Base-by-base conservation (phyloP, 2,113 vertebrate genomes). In the human region DNA sequence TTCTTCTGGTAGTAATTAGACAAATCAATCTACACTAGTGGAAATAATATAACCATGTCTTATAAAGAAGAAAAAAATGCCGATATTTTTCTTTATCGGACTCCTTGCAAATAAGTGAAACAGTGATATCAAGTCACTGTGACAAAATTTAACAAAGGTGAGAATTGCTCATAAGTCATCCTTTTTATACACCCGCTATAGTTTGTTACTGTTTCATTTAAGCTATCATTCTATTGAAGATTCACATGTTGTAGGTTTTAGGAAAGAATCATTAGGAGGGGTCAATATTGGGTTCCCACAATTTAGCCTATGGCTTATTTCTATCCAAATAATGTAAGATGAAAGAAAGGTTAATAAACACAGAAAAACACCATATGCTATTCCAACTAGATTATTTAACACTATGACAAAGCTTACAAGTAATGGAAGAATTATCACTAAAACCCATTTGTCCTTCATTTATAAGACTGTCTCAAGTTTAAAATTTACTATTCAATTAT, bases 1-100 rank as follows among this genome's bases (percentile, higher is more conserved):
- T 93, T 84, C 50, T 97, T 94, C 75, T 87, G 48, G 43, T 48
- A 95, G 73, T 83, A 96, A 97, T 96, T 97, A 96, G 48, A 89
- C 32, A 95, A 83, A 92, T 50, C 27, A 92, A 86, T 78, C 18
- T 59, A 92, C 1, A 32, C 32, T 96, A 89, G 38, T 75, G 14
- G 35, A 95, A 96, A 93, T 86, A 92, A 94, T 85, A 93, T 92
- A 95, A 68, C 13, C 27, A 43, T 64, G 18, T 92, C 43, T 92
- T 95, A 61, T 35, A 45, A 94, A 68, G 8, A 89, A n/a, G 59
- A 22, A 64, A 91, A 89, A 89, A 79, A 66, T 55, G n/a, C 8
- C 61, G 61, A 64, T 30, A 70, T 30, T 57, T 66, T 81, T 8
- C 55, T 68, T n/a, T 86, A 18, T 75, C n/a, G 10, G 10, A 64